phyloP scores from a whole-genome alignment of 2,797 vertebrate genomes.

The Psittacula derbiana region DNA sequence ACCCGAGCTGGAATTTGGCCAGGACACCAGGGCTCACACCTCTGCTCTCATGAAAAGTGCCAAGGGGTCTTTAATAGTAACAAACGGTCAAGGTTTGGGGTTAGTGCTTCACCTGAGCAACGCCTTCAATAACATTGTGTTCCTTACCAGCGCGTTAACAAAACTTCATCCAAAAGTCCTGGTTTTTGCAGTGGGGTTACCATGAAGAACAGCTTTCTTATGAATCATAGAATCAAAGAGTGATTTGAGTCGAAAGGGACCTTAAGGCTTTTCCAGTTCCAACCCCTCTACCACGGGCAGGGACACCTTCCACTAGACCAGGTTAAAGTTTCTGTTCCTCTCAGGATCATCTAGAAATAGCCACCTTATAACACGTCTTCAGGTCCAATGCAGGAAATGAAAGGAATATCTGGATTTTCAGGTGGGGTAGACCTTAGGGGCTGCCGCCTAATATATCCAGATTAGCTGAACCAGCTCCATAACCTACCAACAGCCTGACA shows the following conservation, averaged over 20 bases:
- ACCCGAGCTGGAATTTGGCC: conserved; percentile 66
- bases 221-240: not conserved
- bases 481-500: not conserved
- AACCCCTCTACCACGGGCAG: not conserved
- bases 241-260: not conserved
- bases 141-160: not conserved
- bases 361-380: not conserved
- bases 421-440: not conserved
- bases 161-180: not conserved
- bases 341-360: not conserved
- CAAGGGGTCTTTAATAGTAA: conserved; percentile 47
- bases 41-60: conserved; percentile 43
- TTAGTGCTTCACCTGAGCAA: not conserved
- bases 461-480: conserved; percentile 17
- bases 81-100: conserved; percentile 4
- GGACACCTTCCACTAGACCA: not conserved
- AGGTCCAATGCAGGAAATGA: conserved; percentile 31
- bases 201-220: not conserved
- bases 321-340: not conserved
- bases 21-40: conserved; percentile 65
- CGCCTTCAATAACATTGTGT: not conserved
- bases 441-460: not conserved
- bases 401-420: conserved; percentile 3
- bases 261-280: not conserved
- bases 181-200: not conserved